phyloP scores from a whole-genome alignment of 2,113 vertebrate species.

The Rattus norvegicus region DNA sequence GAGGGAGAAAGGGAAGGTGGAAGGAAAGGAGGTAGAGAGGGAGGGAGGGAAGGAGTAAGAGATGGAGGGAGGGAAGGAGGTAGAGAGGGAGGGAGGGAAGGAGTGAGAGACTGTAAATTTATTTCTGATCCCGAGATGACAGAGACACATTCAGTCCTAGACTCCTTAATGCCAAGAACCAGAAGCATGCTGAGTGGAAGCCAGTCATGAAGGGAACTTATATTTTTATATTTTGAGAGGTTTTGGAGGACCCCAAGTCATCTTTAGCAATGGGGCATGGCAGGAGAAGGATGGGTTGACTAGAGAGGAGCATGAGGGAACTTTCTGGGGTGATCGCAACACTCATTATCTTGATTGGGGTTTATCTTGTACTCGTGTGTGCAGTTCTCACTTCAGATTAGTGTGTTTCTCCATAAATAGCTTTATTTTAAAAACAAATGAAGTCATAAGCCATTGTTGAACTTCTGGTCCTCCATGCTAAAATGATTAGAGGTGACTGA shows the following conservation, averaged over 20 bases:
- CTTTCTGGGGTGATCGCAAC: background rate
- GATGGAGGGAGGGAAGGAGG: background rate
- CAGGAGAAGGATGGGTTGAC: background rate
- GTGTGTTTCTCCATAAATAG: background rate
- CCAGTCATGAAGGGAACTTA: background rate
- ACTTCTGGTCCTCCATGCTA: background rate
- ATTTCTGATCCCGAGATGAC: background rate
- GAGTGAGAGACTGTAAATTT: background rate
- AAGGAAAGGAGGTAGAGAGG: background rate
- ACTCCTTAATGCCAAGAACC: background rate
- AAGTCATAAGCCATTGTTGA: background rate
- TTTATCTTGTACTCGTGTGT: background rate
- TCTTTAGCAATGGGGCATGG: background rate
- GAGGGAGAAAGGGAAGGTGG: background rate
- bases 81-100: background rate
- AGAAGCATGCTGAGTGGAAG: background rate
- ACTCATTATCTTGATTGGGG: background rate
- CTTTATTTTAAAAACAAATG: background rate
- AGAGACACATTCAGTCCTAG: no score
- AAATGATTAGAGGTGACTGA: background rate
- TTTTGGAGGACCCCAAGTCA: background rate
- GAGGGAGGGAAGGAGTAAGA: background rate
- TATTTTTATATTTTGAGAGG: background rate
- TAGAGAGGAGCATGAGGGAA: background rate
- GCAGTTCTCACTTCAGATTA: background rate